These are phyloP conservation scores for Nixonia krombeini DNA, from an alignment of 1,140 invertebrate species.

Conservation along the genomic window DNA sequence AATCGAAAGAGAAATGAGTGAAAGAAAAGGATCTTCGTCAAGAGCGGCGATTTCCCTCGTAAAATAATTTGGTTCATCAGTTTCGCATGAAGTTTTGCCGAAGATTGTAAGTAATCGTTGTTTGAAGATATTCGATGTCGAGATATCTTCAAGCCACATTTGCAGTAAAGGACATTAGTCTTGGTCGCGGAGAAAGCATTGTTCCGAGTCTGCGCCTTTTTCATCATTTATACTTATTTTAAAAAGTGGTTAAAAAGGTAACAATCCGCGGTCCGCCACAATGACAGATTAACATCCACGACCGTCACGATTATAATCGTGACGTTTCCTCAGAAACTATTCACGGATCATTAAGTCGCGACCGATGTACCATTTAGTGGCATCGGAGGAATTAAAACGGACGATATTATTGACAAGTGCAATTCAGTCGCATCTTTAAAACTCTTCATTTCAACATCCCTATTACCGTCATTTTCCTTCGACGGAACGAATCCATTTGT, in stretches of 20 bases:
- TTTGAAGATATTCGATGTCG: slow-evolving; percentile 21
- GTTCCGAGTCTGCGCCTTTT: slow-evolving; percentile 25
- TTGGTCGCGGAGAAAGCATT: slow-evolving; percentile 30
- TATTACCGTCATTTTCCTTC: no score
- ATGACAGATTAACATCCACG: neutral
- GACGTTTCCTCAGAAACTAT: no score
- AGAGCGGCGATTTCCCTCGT: slow-evolving; percentile 23
- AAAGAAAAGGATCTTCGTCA: slow-evolving; percentile 1
- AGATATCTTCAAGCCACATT: slow-evolving; percentile 29
- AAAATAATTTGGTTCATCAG: slow-evolving; percentile 18
- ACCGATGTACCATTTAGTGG: no score
- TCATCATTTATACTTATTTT: slow-evolving; percentile 4
- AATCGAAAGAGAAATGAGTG: slow-evolving; percentile 11
- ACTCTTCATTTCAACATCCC: no score
- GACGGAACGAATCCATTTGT: no score
- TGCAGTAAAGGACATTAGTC: slow-evolving; percentile 26
- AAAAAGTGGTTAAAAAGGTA: slow-evolving; percentile 10
- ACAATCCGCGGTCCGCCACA: no score
- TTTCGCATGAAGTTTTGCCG: slow-evolving; percentile 21
- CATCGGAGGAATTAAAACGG: no score
- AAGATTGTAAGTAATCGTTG: neutral
- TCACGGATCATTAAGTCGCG: no score
- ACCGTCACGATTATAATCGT: no score
- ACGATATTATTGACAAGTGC: no score
- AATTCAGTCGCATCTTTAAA: no score